Evolutionary conservation across 2,888 invertebrate species (phyloP), one percentile per base, ranked within the genome.

Genomic region (Drosophila subsilvestris): DNA sequence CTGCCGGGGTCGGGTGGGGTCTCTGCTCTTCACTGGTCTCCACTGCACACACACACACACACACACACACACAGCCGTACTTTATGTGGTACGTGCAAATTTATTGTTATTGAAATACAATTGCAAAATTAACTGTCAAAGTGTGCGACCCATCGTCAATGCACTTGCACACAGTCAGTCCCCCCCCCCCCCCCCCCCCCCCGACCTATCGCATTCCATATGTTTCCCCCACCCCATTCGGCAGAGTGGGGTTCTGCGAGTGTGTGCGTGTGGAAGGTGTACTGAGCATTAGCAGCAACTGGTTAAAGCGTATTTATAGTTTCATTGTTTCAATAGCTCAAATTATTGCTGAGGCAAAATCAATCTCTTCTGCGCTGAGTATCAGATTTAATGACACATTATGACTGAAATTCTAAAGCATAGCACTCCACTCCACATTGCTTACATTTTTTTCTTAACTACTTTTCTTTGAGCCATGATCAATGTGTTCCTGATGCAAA

Each of bases 91-190:
- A 76, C 78, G 79, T 76, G 78, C 65, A 73, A 88, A 90, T 90
- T 90, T 90, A 90, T 90, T 85, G 90, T 83, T 89, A 90, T 90
- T 89, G 90, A 90, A 90, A 90, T 90, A 90, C 90, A 90, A 90
- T 90, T 90, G 90, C 89, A 87, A 90, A 90, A 90, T 90, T 90
- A 90, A 90, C 90, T 90, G 90, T 89, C 90, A 89, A 88, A 89
- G 88, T 88, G 82, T 84, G 84, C 83, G 83, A 86, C 56, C 70
- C 81, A 78, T 70, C 74, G 86, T 72, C 81, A 78, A 82, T 82
- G 75, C 62, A 80, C 56, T 71, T 48, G 43, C 72, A n/a, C n/a
- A n/a, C n/a, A 55, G 45, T 45, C 25, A 25, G 25, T 25, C 25
- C 25, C 25, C 56, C 37, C 17, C 22, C 20, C 20, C 20, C 3